These are phyloP conservation scores for Melieria picta DNA, from an alignment of 2,888 invertebrate genomes.

Conservation along the genomic window DNA sequence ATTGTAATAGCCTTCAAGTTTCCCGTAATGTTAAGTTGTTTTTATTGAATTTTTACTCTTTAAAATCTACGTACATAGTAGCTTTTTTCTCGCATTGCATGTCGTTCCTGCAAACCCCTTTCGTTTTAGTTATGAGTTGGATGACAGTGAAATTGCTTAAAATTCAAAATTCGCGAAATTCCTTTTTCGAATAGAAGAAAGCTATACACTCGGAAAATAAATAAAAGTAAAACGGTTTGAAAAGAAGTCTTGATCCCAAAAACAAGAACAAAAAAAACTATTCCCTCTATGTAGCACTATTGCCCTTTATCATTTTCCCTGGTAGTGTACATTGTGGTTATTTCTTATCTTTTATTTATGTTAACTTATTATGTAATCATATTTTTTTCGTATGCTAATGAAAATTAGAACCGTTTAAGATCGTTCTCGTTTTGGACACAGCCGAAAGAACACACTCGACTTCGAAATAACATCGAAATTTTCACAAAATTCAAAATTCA, in stretches of 20 bases:
- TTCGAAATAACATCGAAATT: no score
- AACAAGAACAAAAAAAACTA: conserved; percentile 33
- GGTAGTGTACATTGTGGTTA: conserved; percentile 15
- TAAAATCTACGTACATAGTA: conserved; percentile 20
- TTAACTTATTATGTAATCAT: no score
- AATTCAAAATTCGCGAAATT: not conserved
- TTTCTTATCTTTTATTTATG: not conserved
- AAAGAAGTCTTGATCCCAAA: conserved; percentile 50
- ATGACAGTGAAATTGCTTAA: conserved; percentile 12
- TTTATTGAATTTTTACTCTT: conserved; percentile 22
- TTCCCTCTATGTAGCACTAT: conserved; percentile 18
- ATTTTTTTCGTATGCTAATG: no score
- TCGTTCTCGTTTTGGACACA: no score
- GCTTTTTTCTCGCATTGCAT: conserved; percentile 28
- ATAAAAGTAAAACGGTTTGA: conserved; percentile 46
- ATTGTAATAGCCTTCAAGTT: conserved; percentile 15
- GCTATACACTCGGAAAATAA: no score
- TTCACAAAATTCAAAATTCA: conserved; percentile 18
- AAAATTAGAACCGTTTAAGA: no score
- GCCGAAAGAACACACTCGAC: no score
- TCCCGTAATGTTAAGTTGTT: conserved; percentile 27
- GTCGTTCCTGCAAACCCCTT: conserved; percentile 11
- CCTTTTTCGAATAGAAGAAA: not conserved
- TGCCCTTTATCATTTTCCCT: conserved; percentile 9
- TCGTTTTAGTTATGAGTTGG: conserved; percentile 1